A percentile compares a stretch with the other conserved stretches of the same genome.
Conservation (phyloP, 2,113 vertebrate genomes). For the Pachypanchax playfairii region DNA sequence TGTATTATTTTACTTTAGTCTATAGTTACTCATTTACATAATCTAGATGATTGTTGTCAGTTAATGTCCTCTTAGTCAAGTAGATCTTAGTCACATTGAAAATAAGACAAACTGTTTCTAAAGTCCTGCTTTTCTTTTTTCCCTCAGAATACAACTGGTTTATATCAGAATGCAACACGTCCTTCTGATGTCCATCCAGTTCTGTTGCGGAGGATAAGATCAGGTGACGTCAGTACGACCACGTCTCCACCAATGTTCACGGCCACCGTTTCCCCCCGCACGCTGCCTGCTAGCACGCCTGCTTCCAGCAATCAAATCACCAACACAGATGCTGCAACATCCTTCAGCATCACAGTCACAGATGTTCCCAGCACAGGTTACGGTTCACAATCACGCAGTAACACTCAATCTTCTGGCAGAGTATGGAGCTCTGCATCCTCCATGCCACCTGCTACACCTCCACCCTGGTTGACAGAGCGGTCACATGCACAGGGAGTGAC, state of each 20-base stretch:
- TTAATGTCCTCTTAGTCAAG: neutral
- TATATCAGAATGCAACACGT: constrained; percentile 58
- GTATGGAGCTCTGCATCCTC: constrained; percentile 56
- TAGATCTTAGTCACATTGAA: neutral
- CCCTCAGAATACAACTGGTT: constrained; percentile 76
- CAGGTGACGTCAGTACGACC: constrained; percentile 78
- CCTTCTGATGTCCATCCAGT: constrained; percentile 38
- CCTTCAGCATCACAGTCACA: neutral
- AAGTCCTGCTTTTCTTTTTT: constrained; percentile 21
- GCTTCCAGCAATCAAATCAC: constrained; percentile 16
- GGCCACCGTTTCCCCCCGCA: constrained; percentile 59
- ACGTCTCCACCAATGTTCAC: constrained; percentile 77
- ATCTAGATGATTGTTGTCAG: too few relatives aligned
- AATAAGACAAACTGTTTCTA: neutral
- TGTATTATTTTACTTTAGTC: too few relatives aligned
- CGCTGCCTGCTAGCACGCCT: constrained; percentile 39
- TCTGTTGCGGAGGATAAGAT: constrained; percentile 80
- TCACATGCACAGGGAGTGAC: constrained; percentile 27
- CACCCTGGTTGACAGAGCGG: constrained; percentile 69
- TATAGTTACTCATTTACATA: too few relatives aligned
- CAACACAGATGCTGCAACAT: constrained; percentile 8
- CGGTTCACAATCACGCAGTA: constrained; percentile 3
- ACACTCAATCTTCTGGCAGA: constrained; percentile 10
- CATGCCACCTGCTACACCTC: constrained; percentile 44
- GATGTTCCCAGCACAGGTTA: constrained; percentile 10